These are phyloP conservation scores for Staurois parvus DNA, from an alignment of 2,797 vertebrate genomes.

Conservation along the genomic window DNA sequence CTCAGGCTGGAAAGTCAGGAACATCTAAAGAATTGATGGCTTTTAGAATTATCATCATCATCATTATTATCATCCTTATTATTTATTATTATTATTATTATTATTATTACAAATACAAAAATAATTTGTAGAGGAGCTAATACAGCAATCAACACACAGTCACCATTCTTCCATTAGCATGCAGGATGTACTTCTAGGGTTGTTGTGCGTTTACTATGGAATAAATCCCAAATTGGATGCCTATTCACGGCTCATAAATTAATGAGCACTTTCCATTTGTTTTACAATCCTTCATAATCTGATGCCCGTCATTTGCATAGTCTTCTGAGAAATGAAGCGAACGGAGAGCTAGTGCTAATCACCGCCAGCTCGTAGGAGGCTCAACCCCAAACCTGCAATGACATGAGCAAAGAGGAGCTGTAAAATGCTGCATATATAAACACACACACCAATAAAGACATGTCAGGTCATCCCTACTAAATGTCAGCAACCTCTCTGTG, in stretches of 20 bases:
- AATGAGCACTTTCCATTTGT: constrained; percentile 21
- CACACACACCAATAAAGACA: neutral
- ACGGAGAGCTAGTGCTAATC: neutral
- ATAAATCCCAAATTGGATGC: constrained; percentile 24
- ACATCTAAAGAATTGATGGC: no score
- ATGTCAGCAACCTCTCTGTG: no score
- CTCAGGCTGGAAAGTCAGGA: no score
- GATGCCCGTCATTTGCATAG: constrained; percentile 17
- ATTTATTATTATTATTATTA: no score
- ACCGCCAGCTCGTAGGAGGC: neutral
- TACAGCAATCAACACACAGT: neutral
- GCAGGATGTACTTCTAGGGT: neutral
- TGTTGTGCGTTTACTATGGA: constrained; percentile 23
- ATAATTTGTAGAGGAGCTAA: neutral
- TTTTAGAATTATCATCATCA: no score
- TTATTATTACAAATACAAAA: no score
- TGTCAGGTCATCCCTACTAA: neutral
- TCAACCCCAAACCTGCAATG: neutral
- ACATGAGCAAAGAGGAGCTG: neutral
- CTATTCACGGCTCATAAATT: constrained; percentile 30
- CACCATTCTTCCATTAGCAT: neutral
- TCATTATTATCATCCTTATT: no score
- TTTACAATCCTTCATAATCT: constrained; percentile 32
- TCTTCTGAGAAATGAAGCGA: constrained; percentile 20
- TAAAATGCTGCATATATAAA: neutral